Evolutionary conservation across 2,888 invertebrate species (phyloP), one percentile per base, ranked within the genome.

Genomic region (Trisateles emortualis): DNA sequence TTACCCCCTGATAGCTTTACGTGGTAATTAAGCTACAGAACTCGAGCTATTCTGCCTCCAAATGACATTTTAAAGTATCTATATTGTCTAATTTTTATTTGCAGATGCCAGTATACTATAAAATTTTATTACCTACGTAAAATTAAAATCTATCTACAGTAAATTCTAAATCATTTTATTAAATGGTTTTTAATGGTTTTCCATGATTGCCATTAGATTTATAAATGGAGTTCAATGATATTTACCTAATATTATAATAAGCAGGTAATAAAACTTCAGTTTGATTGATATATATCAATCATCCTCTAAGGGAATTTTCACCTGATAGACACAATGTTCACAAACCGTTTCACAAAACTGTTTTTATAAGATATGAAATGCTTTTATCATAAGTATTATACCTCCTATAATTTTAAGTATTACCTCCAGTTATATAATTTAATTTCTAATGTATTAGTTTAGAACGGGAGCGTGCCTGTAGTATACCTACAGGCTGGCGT

Each of bases 401-500:
- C 90, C 89, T 92, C 89, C 86, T 85, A 79, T 87, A 88, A 83
- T 83, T 65, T 83, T 91, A 91, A 92, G 91, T 91, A 91, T 91
- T 90, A 90, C 86, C 88, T 90, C 87, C 87, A 84, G 79, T 80
- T 79, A 81, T 81, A 83, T 80, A 77, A 78, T 84, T 86, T 86
- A 82, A 81, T 83, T 85, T 79, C 74, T 81, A 83, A 81, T 75
- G 76, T 83, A 81, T 80, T 74, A 71, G 66, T 76, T 71, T 72
- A 71, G 62, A 59, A 65, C 59, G 65, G 56, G 58, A 57, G 19
- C 54, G 62, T 51, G 44, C 63, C 56, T 63, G 52, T 53, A 43
- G 24, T 43, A 44, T 32, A n/a, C n/a, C n/a, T n/a, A 43, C 59
- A 57, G 61, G 60, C 45, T 11, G 36, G 39, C 54, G 52, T 61